These are phyloP conservation scores for Coenobita brevimanus DNA, from an alignment of 1,140 invertebrate species.

Conservation along the genomic window DNA sequence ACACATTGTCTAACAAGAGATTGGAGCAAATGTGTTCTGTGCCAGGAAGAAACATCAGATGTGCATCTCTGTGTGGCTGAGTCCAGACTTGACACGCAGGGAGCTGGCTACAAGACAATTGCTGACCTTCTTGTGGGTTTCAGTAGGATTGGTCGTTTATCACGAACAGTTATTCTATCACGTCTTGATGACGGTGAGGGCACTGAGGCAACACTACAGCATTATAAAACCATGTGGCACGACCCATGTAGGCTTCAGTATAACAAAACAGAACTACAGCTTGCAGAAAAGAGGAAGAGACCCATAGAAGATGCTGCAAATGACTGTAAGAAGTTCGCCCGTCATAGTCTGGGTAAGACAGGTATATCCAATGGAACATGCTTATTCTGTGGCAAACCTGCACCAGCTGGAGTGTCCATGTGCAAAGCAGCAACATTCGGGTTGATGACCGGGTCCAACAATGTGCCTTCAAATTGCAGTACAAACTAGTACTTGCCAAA, in stretches of 20 bases:
- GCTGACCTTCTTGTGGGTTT: background rate
- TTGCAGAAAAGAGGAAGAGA: background rate
- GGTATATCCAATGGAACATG: background rate
- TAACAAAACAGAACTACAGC: too few relatives aligned
- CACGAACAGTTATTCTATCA: conserved; percentile 3
- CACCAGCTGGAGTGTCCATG: background rate
- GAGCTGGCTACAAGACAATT: conserved; percentile 11
- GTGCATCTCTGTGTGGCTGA: background rate
- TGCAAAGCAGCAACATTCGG: background rate
- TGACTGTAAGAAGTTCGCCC: background rate
- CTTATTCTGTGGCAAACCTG: background rate
- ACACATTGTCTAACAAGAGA: too few relatives aligned
- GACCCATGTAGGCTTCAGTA: too few relatives aligned
- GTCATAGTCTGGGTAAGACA: background rate
- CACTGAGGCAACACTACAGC: background rate
- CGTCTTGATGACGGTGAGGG: conserved; percentile 2
- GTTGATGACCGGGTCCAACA: background rate
- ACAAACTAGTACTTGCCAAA: conserved; percentile 5
- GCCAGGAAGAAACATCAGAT: conserved; percentile 19
- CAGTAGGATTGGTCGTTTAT: background rate
- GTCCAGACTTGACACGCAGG: conserved; percentile 1
- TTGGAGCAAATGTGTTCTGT: conserved; percentile 29
- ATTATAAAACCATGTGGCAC: background rate
- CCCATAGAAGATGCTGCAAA: background rate
- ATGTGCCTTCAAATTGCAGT: background rate